Evolutionary conservation across 1,140 invertebrate species (phyloP), one percentile per base, ranked within the genome.

Genomic region (Drosophila kohkoa): DNA sequence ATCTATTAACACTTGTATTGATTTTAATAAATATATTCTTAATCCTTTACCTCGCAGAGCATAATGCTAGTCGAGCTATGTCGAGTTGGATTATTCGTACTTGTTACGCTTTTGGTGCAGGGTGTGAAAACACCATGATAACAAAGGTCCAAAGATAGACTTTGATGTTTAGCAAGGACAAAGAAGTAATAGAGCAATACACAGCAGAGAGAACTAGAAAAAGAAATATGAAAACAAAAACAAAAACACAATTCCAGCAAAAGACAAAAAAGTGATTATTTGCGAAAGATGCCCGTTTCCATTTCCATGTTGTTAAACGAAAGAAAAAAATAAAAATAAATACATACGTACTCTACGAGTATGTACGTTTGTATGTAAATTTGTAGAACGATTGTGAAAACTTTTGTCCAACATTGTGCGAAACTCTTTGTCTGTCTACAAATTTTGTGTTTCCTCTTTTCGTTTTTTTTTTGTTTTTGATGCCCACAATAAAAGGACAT

Each of bases 141-240:
- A 86, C 82, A 86, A 86, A 86, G 82, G 77, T 78, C 68, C 69
- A 65, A 63, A 66, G 63, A 73, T 52, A 55, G 67, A 58, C 82
- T 86, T 86, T 86, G 82, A 86, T 86, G 82, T 86, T 78, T 78
- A 45, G 54, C 75, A 79, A 82, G 82, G 76, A 87, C 78, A 86
- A 87, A 86, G 74, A 74, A 66, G 49, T 66, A 82, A 72, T 52
- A 69, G 57, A 51, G 48, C 28, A 79, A 54, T 48, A 16, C 57
- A 73, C 16, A 64, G 64, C 49, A 62, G 20, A 25, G 20, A 25
- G 32, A 63, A 71, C 63, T 45, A 65, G 58, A 75, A 86, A 86
- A 87, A 76, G 69, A 74, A 70, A 79, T 79, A 79, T 77, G 52
- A 62, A 77, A 82, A 81, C 79, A 87, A 87, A 75, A 81, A 81